These are phyloP conservation scores for Yponomeuta sedellus DNA, from an alignment of 2,888 invertebrate species.

Conservation along the genomic window DNA sequence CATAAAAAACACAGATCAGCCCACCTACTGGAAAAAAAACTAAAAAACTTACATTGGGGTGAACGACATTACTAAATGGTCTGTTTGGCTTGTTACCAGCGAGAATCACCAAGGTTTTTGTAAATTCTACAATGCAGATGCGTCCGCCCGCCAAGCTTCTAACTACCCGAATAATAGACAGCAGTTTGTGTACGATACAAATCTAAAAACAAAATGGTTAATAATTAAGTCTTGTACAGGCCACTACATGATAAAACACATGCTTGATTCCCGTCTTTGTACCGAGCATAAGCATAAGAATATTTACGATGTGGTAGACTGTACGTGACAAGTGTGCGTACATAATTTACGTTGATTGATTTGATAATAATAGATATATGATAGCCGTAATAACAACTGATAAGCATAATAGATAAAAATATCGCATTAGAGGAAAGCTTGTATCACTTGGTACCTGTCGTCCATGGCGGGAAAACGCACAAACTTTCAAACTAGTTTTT, in stretches of 20 bases:
- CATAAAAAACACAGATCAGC: constrained; percentile 2
- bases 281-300: neutral
- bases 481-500: constrained; percentile 11
- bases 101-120: neutral
- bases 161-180: constrained; percentile 23
- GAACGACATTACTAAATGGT: constrained; percentile 59
- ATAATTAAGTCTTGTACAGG: neutral
- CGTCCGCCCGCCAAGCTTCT: constrained; percentile 48
- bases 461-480: constrained; percentile 41
- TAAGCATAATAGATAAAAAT: constrained; percentile 11
- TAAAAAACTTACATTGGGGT: constrained; percentile 66
- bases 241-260: neutral
- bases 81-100: neutral
- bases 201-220: constrained; percentile 48
- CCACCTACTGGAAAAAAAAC: neutral
- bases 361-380: constrained; percentile 6
- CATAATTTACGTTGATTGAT: constrained; percentile 5
- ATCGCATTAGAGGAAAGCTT: neutral
- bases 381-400: constrained; percentile 23
- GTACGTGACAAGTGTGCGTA: neutral
- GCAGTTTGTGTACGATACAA: constrained; percentile 34
- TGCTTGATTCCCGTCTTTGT: neutral
- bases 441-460: constrained; percentile 20
- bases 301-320: neutral
- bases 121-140: constrained; percentile 29